A percentile compares a stretch with the other conserved stretches of the same genome.
phyloP scores from a whole-genome alignment of 2,797 vertebrate species.

The Pseudopleuronectes americanus region DNA sequence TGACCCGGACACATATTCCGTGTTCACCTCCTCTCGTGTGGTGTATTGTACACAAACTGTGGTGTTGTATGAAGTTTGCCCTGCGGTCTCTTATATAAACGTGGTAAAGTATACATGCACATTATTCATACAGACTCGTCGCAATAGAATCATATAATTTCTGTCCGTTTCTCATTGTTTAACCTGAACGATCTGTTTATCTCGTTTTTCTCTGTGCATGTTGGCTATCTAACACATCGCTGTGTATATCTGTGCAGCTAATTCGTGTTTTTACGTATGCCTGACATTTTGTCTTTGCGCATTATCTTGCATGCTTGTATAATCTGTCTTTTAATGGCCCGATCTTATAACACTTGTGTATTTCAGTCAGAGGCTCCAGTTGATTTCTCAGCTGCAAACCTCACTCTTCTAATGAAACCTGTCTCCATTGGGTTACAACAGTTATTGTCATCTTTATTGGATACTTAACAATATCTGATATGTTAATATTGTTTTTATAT shows the following conservation, averaged over 20 bases:
- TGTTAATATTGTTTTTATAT: background rate
- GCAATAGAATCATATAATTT: background rate
- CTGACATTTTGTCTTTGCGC: background rate
- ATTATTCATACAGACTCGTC: background rate
- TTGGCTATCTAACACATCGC: background rate
- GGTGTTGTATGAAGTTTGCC: background rate
- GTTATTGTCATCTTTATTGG: background rate
- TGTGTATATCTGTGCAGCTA: background rate
- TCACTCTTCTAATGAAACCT: background rate
- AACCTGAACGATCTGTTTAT: background rate
- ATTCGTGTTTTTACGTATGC: background rate
- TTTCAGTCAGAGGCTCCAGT: background rate
- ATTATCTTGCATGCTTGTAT: background rate
- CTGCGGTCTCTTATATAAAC: constrained; percentile 1
- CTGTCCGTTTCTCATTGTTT: too few relatives aligned
- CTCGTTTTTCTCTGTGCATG: background rate
- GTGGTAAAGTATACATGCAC: constrained; percentile 15
- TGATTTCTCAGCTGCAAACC: too few relatives aligned
- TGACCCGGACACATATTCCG: constrained; percentile 6
- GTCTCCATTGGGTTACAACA: background rate
- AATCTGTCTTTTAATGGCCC: too few relatives aligned
- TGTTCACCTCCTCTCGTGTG: background rate
- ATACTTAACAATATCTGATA: background rate
- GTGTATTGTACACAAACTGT: too few relatives aligned
- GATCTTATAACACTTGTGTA: background rate